Percentiles rank a stretch among this genome's conserved stretches.
Evolutionary conservation across 2,888 invertebrate species (phyloP).

Genomic region (Harmothoe impar): DNA sequence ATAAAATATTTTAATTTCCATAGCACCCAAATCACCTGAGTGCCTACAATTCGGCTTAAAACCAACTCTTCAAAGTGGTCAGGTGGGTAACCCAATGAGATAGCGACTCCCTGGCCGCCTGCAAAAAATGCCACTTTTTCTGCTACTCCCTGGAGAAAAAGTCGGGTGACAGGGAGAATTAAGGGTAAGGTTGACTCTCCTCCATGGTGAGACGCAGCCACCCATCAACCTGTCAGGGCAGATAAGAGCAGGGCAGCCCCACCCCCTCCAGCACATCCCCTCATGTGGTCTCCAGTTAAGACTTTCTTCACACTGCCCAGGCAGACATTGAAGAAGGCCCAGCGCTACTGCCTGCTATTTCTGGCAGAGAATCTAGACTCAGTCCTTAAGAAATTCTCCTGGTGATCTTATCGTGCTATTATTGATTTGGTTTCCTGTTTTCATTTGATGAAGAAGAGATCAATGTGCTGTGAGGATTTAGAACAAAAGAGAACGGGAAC

Average conservation of each 20-base stretch:
- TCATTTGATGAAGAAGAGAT: background rate
- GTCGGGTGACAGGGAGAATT: background rate
- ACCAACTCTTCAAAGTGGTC: background rate
- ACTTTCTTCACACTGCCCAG: background rate
- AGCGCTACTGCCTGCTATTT: conserved; percentile 16
- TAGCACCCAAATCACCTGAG: too few species aligned
- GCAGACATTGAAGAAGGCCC: background rate
- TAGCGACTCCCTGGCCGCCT: background rate
- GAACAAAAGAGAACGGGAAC: background rate
- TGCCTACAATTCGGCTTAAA: too few species aligned
- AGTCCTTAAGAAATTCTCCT: background rate
- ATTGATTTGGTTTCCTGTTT: background rate
- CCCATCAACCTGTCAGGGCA: background rate
- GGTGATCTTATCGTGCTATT: background rate
- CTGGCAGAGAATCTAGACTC: background rate
- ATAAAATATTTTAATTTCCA: too few species aligned
- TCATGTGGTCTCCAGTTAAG: background rate
- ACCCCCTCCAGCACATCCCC: background rate
- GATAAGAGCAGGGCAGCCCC: background rate
- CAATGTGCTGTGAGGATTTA: background rate
- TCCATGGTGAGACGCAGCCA: background rate
- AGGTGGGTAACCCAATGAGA: conserved; percentile 29
- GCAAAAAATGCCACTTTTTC: background rate
- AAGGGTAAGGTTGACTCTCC: conserved; percentile 10
- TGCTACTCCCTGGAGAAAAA: background rate